phyloP scores from a whole-genome alignment of 2,888 invertebrate genomes.

The Cotesia congregata region DNA sequence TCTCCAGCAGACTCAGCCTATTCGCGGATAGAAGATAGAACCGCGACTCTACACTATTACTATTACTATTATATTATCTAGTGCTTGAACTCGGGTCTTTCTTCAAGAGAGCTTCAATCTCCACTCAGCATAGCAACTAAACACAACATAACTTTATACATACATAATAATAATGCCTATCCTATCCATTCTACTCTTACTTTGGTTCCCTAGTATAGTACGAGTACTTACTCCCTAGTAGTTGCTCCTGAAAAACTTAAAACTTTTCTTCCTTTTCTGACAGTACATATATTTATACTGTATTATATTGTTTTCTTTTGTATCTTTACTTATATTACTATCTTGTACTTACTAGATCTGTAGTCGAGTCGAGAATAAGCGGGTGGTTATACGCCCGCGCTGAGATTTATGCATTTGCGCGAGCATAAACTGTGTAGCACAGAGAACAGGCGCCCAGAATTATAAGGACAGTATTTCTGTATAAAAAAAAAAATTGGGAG shows the following conservation, averaged over 20 bases:
- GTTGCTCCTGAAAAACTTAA: too few relatives aligned
- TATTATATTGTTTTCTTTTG: background rate
- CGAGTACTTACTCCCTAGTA: background rate
- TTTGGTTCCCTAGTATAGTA: background rate
- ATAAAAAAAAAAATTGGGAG: background rate
- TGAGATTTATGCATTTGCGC: conserved; percentile 60
- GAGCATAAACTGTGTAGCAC: conserved; percentile 62
- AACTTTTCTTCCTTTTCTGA: background rate
- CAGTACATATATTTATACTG: conserved; percentile 12
- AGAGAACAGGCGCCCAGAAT: conserved; percentile 49
- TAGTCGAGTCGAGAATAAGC: conserved; percentile 52
- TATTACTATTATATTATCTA: background rate
- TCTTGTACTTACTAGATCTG: conserved; percentile 7
- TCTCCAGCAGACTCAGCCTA: too few relatives aligned
- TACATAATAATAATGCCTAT: background rate
- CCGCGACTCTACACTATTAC: too few relatives aligned
- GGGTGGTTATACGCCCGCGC: conserved; percentile 54
- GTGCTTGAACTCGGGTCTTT: background rate
- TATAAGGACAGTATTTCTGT: conserved; percentile 17
- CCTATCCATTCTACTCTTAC: background rate
- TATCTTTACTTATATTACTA: too few relatives aligned
- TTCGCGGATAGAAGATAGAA: too few relatives aligned
- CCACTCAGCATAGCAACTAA: background rate
- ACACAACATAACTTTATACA: background rate
- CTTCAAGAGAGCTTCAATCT: background rate